Percentiles rank a stretch among this genome's conserved stretches.
Conservation (phyloP, 1,140 invertebrate species). For the Ostrea denselamellosa region DNA sequence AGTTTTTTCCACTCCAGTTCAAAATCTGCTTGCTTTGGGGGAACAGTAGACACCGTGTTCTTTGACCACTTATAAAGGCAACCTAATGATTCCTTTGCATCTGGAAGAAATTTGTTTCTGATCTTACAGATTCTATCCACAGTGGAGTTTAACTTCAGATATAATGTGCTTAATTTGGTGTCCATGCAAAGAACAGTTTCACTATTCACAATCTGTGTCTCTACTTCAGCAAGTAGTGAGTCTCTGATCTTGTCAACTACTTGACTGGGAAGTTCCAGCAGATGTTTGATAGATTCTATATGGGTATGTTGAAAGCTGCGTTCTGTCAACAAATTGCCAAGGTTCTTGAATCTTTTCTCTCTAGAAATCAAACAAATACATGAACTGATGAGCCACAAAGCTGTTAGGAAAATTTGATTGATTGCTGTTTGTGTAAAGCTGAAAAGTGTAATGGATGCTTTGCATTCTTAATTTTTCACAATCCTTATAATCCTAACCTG, state of each 20-base stretch:
- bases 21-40: not conserved
- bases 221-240: not conserved
- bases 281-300: not conserved
- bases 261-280: not conserved
- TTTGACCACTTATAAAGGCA: not conserved
- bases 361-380: constrained; percentile 1
- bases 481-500: no score
- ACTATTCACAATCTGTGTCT: not conserved
- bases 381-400: no score
- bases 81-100: not conserved
- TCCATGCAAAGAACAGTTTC: not conserved
- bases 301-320: not conserved
- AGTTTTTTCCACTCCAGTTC: not conserved
- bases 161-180: not conserved
- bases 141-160: not conserved
- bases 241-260: not conserved
- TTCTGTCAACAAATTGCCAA: not conserved
- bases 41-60: not conserved
- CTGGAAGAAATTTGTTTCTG: not conserved
- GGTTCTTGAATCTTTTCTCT: not conserved
- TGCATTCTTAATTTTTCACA: no score
- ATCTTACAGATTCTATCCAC: constrained; percentile 1
- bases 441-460: no score
- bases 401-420: no score
- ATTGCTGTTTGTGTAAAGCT: no score